Percentiles rank a stretch among this genome's conserved stretches.
These are phyloP conservation scores for Eupithecia exiguata DNA, from an alignment of 2,888 invertebrate genomes.

Conservation along the genomic window DNA sequence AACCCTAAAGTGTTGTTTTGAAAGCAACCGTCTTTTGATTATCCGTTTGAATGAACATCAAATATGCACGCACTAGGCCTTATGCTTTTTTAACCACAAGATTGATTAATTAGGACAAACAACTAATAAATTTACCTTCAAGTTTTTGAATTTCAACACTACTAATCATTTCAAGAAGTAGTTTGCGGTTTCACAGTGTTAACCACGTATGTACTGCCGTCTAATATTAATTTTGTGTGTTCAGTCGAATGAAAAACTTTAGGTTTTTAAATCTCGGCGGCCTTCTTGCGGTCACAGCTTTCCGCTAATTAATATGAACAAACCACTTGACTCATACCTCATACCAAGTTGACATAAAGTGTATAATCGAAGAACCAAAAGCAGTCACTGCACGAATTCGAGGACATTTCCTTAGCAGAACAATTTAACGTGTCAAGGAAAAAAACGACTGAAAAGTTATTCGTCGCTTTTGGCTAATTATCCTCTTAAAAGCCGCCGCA, in stretches of 20 bases:
- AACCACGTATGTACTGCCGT: conserved; percentile 7
- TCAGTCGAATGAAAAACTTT: conserved; percentile 24
- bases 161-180: not conserved
- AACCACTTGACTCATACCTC: conserved; percentile 29
- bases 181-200: not conserved
- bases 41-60: not conserved
- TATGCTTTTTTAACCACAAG: not conserved
- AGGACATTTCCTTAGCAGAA: conserved; percentile 40
- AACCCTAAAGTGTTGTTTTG: not conserved
- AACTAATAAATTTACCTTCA: not conserved
- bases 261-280: conserved; percentile 32
- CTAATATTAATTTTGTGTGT: conserved; percentile 20
- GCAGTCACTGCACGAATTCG: conserved; percentile 24
- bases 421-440: conserved; percentile 39
- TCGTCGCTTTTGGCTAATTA: conserved; percentile 62
- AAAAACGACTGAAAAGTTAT: conserved; percentile 43
- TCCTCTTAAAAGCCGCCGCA: conserved; percentile 63
- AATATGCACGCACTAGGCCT: not conserved
- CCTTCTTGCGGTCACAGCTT: conserved; percentile 42
- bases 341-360: conserved; percentile 25
- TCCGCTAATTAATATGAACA: conserved; percentile 34
- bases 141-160: conserved; percentile 2
- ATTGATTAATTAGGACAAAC: not conserved
- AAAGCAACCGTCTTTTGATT: not conserved
- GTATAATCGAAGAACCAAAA: conserved; percentile 23